These are phyloP conservation scores for Prolemur simus DNA, from an alignment of 2,113 vertebrate genomes.

Conservation along the genomic window DNA sequence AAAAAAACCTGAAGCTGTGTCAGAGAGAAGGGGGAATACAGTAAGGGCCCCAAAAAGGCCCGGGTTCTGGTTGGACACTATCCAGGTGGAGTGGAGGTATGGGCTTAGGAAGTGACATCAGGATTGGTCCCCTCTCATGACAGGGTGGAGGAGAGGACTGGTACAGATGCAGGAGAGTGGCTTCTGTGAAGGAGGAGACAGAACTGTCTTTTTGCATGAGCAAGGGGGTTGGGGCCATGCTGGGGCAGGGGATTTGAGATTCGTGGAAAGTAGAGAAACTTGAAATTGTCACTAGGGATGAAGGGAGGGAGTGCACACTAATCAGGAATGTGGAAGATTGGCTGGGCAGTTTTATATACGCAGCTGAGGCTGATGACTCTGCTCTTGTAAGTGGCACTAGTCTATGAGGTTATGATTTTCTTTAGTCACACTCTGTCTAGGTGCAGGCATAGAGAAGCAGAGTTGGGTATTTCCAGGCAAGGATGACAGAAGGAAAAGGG, in stretches of 20 bases:
- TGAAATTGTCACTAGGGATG: background rate
- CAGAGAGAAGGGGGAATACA: background rate
- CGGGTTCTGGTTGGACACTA: background rate
- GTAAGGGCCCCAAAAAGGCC: background rate
- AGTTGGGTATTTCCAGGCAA: constrained; percentile 11
- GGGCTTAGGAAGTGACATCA: background rate
- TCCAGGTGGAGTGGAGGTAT: background rate
- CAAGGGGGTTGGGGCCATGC: background rate
- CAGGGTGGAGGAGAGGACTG: background rate
- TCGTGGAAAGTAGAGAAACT: background rate
- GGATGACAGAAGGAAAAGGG: background rate
- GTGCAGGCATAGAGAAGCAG: background rate
- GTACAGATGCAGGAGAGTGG: background rate
- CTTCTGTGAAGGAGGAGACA: background rate
- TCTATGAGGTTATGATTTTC: background rate
- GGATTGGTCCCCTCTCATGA: background rate
- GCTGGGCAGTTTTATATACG: background rate
- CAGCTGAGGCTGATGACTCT: background rate
- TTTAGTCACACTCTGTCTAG: background rate
- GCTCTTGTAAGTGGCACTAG: background rate
- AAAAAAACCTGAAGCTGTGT: background rate
- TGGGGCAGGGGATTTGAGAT: background rate
- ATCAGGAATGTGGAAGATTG: background rate
- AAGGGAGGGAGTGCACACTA: background rate
- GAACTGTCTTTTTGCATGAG: background rate